Evolutionary conservation across 2,797 vertebrate species (phyloP), one percentile per base, ranked within the genome.

Genomic region (Molothrus aeneus): DNA sequence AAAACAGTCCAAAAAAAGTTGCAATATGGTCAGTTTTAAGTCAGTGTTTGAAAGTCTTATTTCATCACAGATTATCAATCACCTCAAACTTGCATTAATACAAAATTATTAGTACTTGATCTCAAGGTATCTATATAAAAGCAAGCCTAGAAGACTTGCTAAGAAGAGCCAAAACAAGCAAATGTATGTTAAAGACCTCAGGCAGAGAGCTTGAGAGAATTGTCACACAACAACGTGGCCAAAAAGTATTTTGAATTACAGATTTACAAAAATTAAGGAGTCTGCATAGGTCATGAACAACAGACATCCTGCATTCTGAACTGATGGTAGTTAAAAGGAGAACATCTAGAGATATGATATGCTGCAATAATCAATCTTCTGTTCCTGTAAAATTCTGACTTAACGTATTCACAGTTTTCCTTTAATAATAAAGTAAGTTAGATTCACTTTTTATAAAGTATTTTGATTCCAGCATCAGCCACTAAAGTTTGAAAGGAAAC

Each of bases 161-260:
- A 70, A 38, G 31, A 80, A 61, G 5, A 42, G 11, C 3, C 38
- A 56, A 47, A 80, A 29, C 7, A 47, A 72, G 8, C 13, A 92
- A 64, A 45, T 11, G 0, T 34, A 82, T 17, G 4, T 22, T 71
- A 56, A 74, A 89, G 28, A 38, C 18, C 11, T 81, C 31, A 40
- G 3, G 10, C 7, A 86, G 22, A 65, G 15, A 48, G 12, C 7
- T 14, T 32, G 17, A 87, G 15, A 71, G 15, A 47, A 29, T 11
- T 3, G 2, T 53, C 17, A 45, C 4, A 74, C 0, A 2, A 9
- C 8, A 53, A 36, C 3, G 2, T 26, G 82, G 13, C 31, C 38
- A 47, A 45, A 47, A 93, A 61, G 13, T 32, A 60, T 24, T 28
- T 20, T 45, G 28, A 92, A 74, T 57, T 8, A 45, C 10, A 79